Conservation (phyloP, 2,113 vertebrate species). For the Aplodontia rufa region DNA sequence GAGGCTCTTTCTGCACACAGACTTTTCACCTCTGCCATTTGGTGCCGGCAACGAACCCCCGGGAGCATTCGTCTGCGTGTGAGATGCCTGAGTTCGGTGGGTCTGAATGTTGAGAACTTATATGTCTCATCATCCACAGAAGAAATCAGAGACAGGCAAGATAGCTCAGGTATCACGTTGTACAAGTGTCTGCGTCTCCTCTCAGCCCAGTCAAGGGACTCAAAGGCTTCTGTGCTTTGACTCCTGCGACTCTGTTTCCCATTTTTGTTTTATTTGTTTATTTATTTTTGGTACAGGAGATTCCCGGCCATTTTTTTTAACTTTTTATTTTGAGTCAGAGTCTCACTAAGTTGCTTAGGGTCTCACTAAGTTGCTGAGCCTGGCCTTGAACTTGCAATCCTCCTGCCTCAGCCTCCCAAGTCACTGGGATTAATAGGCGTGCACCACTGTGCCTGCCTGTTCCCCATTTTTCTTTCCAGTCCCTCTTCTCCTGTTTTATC, state of each 20-base stretch:
- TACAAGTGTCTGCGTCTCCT: neutral
- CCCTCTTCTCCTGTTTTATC: neutral
- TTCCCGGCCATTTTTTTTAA: too few relatives aligned
- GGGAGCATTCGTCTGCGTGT: neutral
- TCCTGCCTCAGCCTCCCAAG: too few relatives aligned
- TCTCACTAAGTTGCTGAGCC: too few relatives aligned
- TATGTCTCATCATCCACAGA: neutral
- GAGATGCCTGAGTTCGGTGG: accelerated
- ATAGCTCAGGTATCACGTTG: neutral
- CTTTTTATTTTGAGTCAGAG: too few relatives aligned
- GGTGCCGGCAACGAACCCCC: neutral
- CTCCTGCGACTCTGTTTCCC: neutral
- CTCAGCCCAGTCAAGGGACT: neutral
- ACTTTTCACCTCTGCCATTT: neutral
- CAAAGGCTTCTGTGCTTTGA: neutral
- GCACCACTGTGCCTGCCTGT: too few relatives aligned
- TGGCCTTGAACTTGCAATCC: too few relatives aligned
- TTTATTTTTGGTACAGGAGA: too few relatives aligned
- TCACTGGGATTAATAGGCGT: too few relatives aligned
- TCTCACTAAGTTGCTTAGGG: too few relatives aligned
- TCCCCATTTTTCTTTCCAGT: neutral
- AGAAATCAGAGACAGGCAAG: neutral
- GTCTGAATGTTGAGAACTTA: neutral
- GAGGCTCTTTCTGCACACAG: neutral
- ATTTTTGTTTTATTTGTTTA: neutral